Evolutionary conservation across 2,888 invertebrate genomes (phyloP).

Genomic region (Lycia hirtaria): DNA sequence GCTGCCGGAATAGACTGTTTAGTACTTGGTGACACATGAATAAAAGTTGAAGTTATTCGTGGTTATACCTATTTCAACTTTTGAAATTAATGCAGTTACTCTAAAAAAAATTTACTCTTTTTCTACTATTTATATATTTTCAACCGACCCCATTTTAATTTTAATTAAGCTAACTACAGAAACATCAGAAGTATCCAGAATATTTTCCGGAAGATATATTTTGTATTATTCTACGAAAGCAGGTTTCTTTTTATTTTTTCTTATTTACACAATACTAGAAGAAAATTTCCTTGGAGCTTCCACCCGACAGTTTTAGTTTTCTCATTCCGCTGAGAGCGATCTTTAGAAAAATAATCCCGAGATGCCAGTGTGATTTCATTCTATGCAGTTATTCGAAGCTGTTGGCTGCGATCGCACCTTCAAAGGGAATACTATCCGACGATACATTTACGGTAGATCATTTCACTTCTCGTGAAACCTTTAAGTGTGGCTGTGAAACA

Average conservation of each 20-base stretch:
- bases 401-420: conserved; percentile 60
- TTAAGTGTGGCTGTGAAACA: conserved; percentile 51
- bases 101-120: too few relatives aligned
- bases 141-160: too few relatives aligned
- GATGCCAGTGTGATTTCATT: conserved; percentile 56
- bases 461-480: conserved; percentile 68
- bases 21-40: too few relatives aligned
- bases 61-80: too few relatives aligned
- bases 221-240: conserved; percentile 26
- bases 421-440: conserved; percentile 67
- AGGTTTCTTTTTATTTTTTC: conserved; percentile 10
- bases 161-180: too few relatives aligned
- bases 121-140: too few relatives aligned
- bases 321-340: conserved; percentile 30
- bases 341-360: conserved; percentile 49
- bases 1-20: too few relatives aligned
- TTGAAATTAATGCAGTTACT: too few relatives aligned
- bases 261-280: conserved; percentile 15
- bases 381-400: conserved; percentile 59
- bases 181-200: background rate
- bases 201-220: background rate
- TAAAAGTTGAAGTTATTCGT: too few relatives aligned
- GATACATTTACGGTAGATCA: conserved; percentile 72
- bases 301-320: conserved; percentile 32
- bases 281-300: conserved; percentile 27